phyloP scores from a whole-genome alignment of 53 echinoderm and acorn worm species.

The Antedon mediterranea region DNA sequence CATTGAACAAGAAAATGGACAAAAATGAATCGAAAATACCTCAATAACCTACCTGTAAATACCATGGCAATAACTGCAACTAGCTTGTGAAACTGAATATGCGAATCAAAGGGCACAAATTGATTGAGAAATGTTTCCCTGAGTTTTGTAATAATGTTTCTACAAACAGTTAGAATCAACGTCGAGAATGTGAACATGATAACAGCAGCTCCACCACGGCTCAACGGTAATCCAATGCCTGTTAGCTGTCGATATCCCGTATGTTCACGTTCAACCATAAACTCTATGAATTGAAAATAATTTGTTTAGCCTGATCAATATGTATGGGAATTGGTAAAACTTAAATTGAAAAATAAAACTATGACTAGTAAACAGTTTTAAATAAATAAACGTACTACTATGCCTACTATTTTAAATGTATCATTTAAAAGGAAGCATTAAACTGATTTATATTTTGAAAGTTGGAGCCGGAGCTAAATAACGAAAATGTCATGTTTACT shows the following conservation, averaged over 20 bases:
- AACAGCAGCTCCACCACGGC: slow-evolving; percentile 35
- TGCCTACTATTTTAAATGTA: too few species aligned
- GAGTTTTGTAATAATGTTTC: slow-evolving; percentile 43
- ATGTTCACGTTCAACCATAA: slow-evolving; percentile 34
- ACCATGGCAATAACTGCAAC: slow-evolving; percentile 29
- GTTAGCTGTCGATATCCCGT: slow-evolving; percentile 41
- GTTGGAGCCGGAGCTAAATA: too few species aligned
- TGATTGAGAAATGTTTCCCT: slow-evolving; percentile 43
- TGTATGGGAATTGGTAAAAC: too few species aligned
- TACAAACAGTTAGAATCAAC: slow-evolving; percentile 38
- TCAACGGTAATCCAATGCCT: slow-evolving; percentile 38
- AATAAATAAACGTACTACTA: too few species aligned
- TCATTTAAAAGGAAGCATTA: too few species aligned
- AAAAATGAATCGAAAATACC: too few species aligned
- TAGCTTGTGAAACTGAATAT: slow-evolving; percentile 40
- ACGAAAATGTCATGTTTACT: too few species aligned
- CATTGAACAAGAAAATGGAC: too few species aligned
- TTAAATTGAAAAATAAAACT: too few species aligned
- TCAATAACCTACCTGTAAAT: slow-evolving; percentile 43
- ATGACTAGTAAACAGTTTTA: too few species aligned
- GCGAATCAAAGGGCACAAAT: slow-evolving; percentile 48
- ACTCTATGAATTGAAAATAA: slow-evolving; percentile 15
- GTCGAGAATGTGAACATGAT: slow-evolving; percentile 46
- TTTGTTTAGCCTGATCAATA: background rate
- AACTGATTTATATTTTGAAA: too few species aligned